phyloP scores from a whole-genome alignment of 2,113 vertebrate genomes.

The Marcusenius ussheri region DNA sequence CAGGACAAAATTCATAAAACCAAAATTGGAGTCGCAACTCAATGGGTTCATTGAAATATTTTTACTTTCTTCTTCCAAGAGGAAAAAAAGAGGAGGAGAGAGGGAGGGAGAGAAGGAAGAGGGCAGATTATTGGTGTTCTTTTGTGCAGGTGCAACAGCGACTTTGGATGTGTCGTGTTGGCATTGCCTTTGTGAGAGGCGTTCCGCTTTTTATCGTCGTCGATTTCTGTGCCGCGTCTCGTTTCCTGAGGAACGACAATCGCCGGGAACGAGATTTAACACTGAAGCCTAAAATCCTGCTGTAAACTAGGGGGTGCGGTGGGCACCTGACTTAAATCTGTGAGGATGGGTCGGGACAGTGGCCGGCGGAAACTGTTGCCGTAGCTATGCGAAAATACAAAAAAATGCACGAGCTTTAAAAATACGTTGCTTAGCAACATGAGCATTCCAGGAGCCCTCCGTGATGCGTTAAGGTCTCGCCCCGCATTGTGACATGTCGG shows the following conservation, averaged over 20 bases:
- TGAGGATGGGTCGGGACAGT: background rate
- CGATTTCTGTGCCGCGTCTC: background rate
- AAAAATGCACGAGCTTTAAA: background rate
- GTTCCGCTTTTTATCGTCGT: background rate
- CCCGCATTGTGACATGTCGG: background rate
- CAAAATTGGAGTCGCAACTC: conserved; percentile 97
- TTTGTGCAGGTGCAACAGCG: background rate
- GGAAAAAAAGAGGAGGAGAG: background rate
- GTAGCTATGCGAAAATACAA: background rate
- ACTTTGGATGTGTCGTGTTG: background rate
- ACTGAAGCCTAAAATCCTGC: background rate
- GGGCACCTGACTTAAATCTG: background rate
- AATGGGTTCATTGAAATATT: conserved; percentile 95
- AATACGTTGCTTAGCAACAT: background rate
- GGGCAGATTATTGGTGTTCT: background rate
- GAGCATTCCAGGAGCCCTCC: background rate
- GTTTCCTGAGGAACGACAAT: background rate
- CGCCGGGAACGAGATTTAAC: background rate
- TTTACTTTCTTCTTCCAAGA: conserved; percentile 45
- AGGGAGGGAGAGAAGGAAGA: background rate
- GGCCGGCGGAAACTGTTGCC: background rate
- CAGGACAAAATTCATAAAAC: conserved; percentile 96
- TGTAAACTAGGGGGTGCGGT: background rate
- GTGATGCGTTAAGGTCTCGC: background rate
- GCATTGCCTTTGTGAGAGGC: background rate